Percentiles rank a stretch among this genome's conserved stretches.
Evolutionary conservation across 2,888 invertebrate genomes (phyloP).

Genomic region (Orthosia gothica): DNA sequence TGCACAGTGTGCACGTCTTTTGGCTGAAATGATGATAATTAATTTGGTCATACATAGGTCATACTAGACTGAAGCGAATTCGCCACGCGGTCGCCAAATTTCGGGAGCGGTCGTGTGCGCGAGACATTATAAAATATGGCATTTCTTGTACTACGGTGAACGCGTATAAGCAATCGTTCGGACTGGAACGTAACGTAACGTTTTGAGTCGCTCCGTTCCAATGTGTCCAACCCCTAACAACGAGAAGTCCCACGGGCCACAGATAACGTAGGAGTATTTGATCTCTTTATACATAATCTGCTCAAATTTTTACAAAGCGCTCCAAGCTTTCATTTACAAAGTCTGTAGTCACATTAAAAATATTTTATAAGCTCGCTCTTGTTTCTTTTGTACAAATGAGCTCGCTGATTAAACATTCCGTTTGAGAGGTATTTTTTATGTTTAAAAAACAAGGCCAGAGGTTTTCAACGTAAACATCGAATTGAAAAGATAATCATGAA

Average conservation of each 20-base stretch:
- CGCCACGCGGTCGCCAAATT: too few species aligned
- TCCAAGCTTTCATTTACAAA: constrained; percentile 37
- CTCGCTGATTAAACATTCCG: constrained; percentile 40
- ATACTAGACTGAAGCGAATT: too few species aligned
- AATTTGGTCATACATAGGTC: too few species aligned
- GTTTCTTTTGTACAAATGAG: constrained; percentile 37
- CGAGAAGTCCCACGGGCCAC: constrained; percentile 5
- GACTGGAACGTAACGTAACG: too few species aligned
- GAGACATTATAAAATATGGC: too few species aligned
- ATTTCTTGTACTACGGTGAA: too few species aligned
- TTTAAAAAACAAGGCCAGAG: constrained; percentile 23
- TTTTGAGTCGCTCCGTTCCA: neutral
- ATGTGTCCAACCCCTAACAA: neutral
- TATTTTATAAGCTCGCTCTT: constrained; percentile 44
- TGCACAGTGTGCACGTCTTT: too few species aligned
- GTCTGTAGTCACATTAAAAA: constrained; percentile 34
- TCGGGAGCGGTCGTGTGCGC: too few species aligned
- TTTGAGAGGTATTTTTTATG: constrained; percentile 2
- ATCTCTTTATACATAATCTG: constrained; percentile 25
- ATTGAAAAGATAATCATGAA: constrained; percentile 21
- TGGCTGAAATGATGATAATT: too few species aligned
- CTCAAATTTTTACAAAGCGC: constrained; percentile 33
- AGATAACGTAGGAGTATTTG: constrained; percentile 41
- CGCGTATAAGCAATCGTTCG: too few species aligned
- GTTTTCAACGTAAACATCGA: constrained; percentile 1